Base-by-base conservation (phyloP, 1,140 invertebrate genomes). In the Bombus pyrosoma region DNA sequence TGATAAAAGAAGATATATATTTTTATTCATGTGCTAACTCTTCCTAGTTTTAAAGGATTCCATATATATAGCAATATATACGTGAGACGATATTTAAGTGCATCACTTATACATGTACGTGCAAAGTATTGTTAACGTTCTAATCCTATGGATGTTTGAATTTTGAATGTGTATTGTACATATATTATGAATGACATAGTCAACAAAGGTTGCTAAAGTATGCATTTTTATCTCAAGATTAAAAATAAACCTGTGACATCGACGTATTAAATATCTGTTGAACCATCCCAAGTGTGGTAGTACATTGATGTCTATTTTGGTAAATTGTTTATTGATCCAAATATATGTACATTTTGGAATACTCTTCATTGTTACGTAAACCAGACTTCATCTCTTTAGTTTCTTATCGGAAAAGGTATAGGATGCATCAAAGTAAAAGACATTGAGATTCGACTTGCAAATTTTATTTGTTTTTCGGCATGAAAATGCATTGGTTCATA, bases 401-500 rank as follows among this genome's bases (percentile, higher is more conserved):
- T 71, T 4, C 8, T 77, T n/a, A 12, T 37, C 12, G 15, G 34
- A 37, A 12, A 77, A 77, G 57, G 28, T 78, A 41, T 4, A 78
- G 41, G 41, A 22, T 28, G 25, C 8, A 32, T 47, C 18, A 22
- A 79, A 64, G 37, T 41, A 76, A 81, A 81, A 81, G 43, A 86
- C 41, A 34, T 74, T n/a, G n/a, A 80, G 43, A 71, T 88, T 75
- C 83, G 89, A 90, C 86, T 90, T 90, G 89, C 89, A 90, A 90
- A 90, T 90, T 85, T 90, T 90, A 90, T 90, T 90, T 90, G 81
- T 90, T 90, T 79, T 78, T 90, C 86, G 89, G 80, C 89, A 90
- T 90, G 89, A 90, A 90, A 90, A 90, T 90, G 86, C 83, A 85
- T 90, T 90, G 89, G 89, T 90, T 90, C 86, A 90, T 90, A 90